Evolutionary conservation across 2,888 invertebrate genomes (phyloP), one percentile per base, ranked within the genome.

Genomic region (Atethmia centrago): DNA sequence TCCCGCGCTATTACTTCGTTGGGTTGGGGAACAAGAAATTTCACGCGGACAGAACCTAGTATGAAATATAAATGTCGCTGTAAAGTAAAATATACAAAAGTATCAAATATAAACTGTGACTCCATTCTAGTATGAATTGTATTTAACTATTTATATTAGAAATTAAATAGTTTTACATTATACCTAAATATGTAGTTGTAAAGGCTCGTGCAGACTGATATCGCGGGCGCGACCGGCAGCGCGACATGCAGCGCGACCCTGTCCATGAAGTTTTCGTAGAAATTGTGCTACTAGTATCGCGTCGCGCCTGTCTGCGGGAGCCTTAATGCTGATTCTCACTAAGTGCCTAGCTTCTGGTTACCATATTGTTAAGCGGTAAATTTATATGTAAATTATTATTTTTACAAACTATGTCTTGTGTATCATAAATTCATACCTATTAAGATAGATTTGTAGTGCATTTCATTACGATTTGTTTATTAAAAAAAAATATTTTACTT

Each of bases 321-420:
- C n/a, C n/a, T n/a, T n/a, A 77, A 80, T 71, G 85, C 83, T 87
- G 74, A 80, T 83, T 85, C 82, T 90, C 91, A 93, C 91, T 88
- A 93, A 93, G 93, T 93, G 93, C 93, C 93, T 93, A 88, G 91
- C 88, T 90, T 66, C 75, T 83, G 70, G 87, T 88, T 88, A 90
- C 80, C 86, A 80, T 80, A 79, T 73, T 73, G 25, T 82, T 80
- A 82, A 81, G 79, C 53, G 31, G 58, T 75, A 47, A 74, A 66
- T 14, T 71, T 69, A 61, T 62, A 66, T 16, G 10, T 58, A 56
- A 68, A 75, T 59, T 51, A 56, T 71, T 59, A 47, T 82, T 69
- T 68, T 59, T 56, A 36, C 1, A 40, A 59, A 63, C 19, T 55
- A 58, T 49, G 31, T 71, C n/a, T 63, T 56, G 66, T n/a, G 66